phyloP scores from a whole-genome alignment of 2,113 vertebrate genomes.

The Poeciliopsis prolifica region DNA sequence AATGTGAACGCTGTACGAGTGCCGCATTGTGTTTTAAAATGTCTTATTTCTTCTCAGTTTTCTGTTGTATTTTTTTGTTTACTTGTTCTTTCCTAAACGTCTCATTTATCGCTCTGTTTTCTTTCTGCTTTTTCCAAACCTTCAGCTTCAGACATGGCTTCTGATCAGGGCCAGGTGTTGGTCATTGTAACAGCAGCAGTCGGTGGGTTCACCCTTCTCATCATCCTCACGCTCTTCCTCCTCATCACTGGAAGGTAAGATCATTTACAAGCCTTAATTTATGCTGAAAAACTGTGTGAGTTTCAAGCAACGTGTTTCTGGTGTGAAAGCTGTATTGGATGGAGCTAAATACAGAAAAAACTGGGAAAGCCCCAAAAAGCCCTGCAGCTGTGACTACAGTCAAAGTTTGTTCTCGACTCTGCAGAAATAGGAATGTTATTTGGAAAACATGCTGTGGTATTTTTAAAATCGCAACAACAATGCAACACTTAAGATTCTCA shows the following conservation, averaged over 20 bases:
- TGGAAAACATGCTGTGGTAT: no score
- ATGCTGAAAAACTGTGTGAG: background rate
- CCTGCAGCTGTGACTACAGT: no score
- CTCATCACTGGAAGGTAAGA: constrained; percentile 95
- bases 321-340: background rate
- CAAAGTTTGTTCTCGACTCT: no score
- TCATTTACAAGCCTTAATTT: background rate
- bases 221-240: constrained; percentile 96
- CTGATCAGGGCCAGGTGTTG: constrained; percentile 93
- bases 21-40: constrained; percentile 10
- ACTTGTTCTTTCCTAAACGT: background rate
- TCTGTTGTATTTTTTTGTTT: constrained; percentile 3
- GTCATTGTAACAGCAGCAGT: constrained; percentile 94
- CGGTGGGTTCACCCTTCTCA: constrained; percentile 92
- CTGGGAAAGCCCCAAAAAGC: no score
- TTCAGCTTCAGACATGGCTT: constrained; percentile 91
- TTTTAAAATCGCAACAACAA: no score
- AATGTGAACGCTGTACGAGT: constrained; percentile 3
- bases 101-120: background rate
- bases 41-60: background rate
- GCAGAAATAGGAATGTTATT: no score
- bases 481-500: no score
- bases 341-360: no score
- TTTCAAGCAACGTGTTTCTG: background rate
- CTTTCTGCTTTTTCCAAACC: background rate